phyloP scores from a whole-genome alignment of 1,140 invertebrate species.

The Apis cerana region DNA sequence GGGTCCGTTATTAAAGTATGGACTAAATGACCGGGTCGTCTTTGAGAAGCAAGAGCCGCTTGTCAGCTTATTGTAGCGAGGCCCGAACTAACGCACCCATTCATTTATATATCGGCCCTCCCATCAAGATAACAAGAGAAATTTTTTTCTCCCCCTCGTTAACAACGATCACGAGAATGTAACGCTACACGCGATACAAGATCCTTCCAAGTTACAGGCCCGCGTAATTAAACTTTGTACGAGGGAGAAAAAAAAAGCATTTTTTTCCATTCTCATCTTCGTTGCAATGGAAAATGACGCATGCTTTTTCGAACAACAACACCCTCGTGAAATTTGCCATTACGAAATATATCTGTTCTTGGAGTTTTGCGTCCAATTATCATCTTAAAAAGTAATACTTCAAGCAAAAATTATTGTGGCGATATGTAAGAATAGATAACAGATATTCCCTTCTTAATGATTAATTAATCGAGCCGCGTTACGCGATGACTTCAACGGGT shows the following conservation, averaged over 20 bases:
- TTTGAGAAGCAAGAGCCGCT: constrained; percentile 56
- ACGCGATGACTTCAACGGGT: background rate
- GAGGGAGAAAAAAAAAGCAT: constrained; percentile 25
- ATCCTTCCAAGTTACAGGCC: constrained; percentile 50
- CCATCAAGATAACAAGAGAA: constrained; percentile 62
- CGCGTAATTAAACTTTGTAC: constrained; percentile 61
- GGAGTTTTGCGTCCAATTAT: too few relatives aligned
- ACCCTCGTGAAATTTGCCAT: background rate
- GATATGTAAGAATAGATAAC: too few relatives aligned
- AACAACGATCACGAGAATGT: constrained; percentile 28
- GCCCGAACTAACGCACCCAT: constrained; percentile 46
- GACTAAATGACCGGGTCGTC: constrained; percentile 54
- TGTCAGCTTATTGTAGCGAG: constrained; percentile 61
- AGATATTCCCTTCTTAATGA: too few relatives aligned
- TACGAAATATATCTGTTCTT: too few relatives aligned
- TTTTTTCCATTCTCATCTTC: background rate
- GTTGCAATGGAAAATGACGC: background rate
- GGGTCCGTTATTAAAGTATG: constrained; percentile 59
- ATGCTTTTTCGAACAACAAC: background rate
- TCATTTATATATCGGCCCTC: constrained; percentile 55
- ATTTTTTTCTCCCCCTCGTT: constrained; percentile 33
- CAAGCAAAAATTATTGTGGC: too few relatives aligned
- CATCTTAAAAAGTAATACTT: too few relatives aligned
- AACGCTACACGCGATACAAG: constrained; percentile 41
- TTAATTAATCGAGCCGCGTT: background rate